phyloP scores from a whole-genome alignment of 2,797 vertebrate species.

The Argyrosomus regius region DNA sequence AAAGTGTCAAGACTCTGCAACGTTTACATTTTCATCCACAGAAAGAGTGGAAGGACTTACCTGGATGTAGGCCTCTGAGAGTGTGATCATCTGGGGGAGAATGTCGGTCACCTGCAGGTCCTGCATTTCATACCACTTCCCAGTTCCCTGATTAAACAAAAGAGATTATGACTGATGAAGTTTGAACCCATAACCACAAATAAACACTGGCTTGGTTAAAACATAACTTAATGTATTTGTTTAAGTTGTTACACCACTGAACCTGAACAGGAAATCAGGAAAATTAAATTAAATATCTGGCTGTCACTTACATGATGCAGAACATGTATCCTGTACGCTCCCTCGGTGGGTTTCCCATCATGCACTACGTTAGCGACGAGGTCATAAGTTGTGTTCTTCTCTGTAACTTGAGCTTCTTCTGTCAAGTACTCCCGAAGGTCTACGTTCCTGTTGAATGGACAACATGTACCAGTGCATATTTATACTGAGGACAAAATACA shows the following conservation, averaged over 20 bases:
- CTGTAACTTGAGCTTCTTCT: constrained; percentile 91
- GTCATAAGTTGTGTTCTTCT: constrained; percentile 94
- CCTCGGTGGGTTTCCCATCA: constrained; percentile 95
- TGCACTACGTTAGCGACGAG: constrained; percentile 97
- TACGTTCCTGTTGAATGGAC: constrained; percentile 87
- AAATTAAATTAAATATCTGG: neutral
- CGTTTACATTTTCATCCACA: neutral
- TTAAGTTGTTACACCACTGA: neutral
- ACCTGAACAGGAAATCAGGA: neutral
- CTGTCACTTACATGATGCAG: constrained; percentile 92
- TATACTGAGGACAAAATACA: constrained; percentile 4
- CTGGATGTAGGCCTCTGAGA: constrained; percentile 98
- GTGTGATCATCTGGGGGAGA: constrained; percentile 97
- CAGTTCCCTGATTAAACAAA: constrained; percentile 89
- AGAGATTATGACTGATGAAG: neutral
- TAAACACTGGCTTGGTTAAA: neutral
- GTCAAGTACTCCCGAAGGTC: constrained; percentile 96
- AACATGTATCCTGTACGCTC: constrained; percentile 96
- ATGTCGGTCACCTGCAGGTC: constrained; percentile 98
- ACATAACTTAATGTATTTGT: neutral
- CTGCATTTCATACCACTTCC: constrained; percentile 98
- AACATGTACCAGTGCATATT: constrained; percentile 1
- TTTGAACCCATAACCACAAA: neutral
- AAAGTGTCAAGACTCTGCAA: neutral
- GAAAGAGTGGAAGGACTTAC: constrained; percentile 69